Evolutionary conservation across 2,888 invertebrate species (phyloP).

Genomic region (Stenurella melanura): DNA sequence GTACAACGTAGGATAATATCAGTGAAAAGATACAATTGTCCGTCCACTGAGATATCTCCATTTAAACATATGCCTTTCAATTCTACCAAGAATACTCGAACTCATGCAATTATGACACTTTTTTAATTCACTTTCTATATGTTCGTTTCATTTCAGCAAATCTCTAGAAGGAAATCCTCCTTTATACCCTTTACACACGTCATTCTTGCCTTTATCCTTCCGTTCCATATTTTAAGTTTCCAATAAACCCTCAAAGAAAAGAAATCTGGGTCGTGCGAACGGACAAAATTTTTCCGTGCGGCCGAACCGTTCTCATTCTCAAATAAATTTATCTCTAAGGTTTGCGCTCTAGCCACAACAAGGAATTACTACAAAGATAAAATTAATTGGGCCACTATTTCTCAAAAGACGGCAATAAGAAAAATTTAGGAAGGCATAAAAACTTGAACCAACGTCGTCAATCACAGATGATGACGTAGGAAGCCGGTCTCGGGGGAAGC

Average conservation of each 20-base stretch:
- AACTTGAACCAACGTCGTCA: neutral
- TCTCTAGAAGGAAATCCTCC: neutral
- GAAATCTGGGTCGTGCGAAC: neutral
- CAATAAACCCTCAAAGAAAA: neutral
- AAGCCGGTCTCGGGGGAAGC: neutral
- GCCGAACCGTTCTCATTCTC: neutral
- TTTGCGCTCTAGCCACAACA: neutral
- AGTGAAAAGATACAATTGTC: too few relatives aligned
- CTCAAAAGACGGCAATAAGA: slow-evolving; percentile 3
- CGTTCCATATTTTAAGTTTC: neutral
- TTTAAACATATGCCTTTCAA: too few relatives aligned
- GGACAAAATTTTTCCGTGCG: neutral
- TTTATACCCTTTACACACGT: neutral
- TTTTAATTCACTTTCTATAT: too few relatives aligned
- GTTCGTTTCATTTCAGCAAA: neutral
- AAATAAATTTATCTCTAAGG: slow-evolving; percentile 1
- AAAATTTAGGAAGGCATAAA: slow-evolving; percentile 2
- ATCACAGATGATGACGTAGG: neutral
- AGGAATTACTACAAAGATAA: slow-evolving; percentile 4
- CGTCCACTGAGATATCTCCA: too few relatives aligned
- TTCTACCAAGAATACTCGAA: too few relatives aligned
- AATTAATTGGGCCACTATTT: slow-evolving; percentile 3
- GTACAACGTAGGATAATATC: too few relatives aligned
- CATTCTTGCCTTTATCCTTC: neutral
- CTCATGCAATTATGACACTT: too few relatives aligned